Base-by-base conservation (phyloP, 2,113 vertebrate genomes). In the Leptobrachium ailaonicum region DNA sequence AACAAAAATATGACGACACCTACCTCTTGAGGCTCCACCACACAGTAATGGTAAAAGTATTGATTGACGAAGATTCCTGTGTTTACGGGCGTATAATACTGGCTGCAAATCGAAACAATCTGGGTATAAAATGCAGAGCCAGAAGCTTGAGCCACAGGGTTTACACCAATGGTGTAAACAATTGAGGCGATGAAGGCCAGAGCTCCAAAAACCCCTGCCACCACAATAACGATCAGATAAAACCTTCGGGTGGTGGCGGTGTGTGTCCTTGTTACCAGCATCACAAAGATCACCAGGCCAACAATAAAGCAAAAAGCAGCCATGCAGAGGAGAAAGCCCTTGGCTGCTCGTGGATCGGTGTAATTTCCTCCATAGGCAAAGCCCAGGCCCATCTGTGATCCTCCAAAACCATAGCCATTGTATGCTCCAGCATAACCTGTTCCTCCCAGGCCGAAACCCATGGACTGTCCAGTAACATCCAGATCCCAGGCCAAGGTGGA, bases 11-110 rank as follows among this genome's bases (percentile, higher is more conserved):
- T 32, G 20, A 12, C 56, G 13, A 43, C 10, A 75, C 93, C n/a
- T 84, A 96, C 96, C 95, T 97, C 96, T 77, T 97, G 95, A 14
- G 96, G 93, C 53, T 97, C 96, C 84, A 97, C 95, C 82, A 97
- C 95, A 70, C 96, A 97, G 87, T 96, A 97, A 82, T 96, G 95
- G 87, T 97, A 97, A 58, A 96, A 87, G 85, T 96, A 97, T 13
- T 96, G 95, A 91, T 96, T 96, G 84, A 95, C 63, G 79, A 93
- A 94, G 85, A 96, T 79, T 3, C 91, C 93, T 41, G 92, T 83
- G 6, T 79, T 76, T 47, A 71, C 81, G 89, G 94, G 32, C 12
- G 85, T 80, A 79, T 95, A 93, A 82, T 91, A 97, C 85, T 96
- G 95, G 53, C 90, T 87, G 86, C 96, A 97, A 81, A 97, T 79